Evolutionary conservation across 2,797 vertebrate species (phyloP).

Genomic region (Phalanger gymnotis): DNA sequence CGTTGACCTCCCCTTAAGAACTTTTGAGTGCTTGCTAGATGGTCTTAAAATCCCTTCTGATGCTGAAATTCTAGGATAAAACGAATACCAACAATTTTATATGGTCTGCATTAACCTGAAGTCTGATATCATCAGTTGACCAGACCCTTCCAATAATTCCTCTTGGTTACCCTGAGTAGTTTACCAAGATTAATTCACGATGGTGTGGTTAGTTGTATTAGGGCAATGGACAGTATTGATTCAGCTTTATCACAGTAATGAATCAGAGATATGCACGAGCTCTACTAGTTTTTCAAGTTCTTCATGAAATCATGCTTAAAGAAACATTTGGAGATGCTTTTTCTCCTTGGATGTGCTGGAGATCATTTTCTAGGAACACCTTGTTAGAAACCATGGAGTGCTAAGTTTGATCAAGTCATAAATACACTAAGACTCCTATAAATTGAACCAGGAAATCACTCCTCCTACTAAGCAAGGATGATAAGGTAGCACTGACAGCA

Average conservation of each 20-base stretch:
- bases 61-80: background rate
- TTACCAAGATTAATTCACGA: slow-evolving; percentile 47
- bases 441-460: background rate
- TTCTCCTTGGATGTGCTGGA: background rate
- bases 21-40: background rate
- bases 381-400: background rate
- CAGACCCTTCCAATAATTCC: slow-evolving; percentile 5
- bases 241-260: background rate
- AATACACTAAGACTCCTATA: background rate
- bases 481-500: background rate
- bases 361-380: background rate
- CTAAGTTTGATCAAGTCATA: background rate
- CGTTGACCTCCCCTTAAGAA: background rate
- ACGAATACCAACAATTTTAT: background rate
- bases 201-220: background rate
- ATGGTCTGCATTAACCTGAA: background rate
- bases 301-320: slow-evolving; percentile 37
- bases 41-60: background rate
- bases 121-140: slow-evolving; percentile 24
- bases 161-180: slow-evolving; percentile 29
- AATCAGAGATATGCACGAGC: background rate
- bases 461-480: background rate
- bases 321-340: slow-evolving; percentile 16
- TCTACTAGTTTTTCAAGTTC: slow-evolving; percentile 5
- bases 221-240: background rate